Conservation (phyloP, 2,888 invertebrate genomes). For the Melanotus villosus region DNA sequence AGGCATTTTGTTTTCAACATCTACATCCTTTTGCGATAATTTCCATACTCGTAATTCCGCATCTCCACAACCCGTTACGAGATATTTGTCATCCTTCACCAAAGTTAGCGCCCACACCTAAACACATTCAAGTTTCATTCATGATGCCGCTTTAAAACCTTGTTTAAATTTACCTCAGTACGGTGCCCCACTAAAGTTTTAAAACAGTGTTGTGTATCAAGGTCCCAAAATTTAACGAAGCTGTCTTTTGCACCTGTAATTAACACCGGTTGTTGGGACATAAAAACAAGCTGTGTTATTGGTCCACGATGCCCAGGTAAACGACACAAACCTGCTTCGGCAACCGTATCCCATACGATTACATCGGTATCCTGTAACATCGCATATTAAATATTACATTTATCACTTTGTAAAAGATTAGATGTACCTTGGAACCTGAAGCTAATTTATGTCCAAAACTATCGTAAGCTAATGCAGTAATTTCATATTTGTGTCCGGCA, state of each 20-base stretch:
- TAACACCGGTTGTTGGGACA: slow-evolving; percentile 78
- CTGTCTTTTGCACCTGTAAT: slow-evolving; percentile 93
- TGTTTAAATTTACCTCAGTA: slow-evolving; percentile 78
- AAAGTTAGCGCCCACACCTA: slow-evolving; percentile 90
- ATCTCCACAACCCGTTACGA: slow-evolving; percentile 92
- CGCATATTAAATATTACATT: too few relatives aligned
- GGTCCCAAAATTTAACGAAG: slow-evolving; percentile 97
- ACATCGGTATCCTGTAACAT: slow-evolving; percentile 93
- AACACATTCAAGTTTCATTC: background rate
- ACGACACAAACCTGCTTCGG: slow-evolving; percentile 90
- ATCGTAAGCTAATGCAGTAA: slow-evolving; percentile 89
- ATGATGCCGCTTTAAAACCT: too few relatives aligned
- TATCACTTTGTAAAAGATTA: too few relatives aligned
- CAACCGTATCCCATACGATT: slow-evolving; percentile 94
- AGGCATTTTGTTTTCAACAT: slow-evolving; percentile 66
- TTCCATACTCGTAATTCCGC: slow-evolving; percentile 90
- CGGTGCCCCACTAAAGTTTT: slow-evolving; percentile 93
- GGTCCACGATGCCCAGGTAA: slow-evolving; percentile 93
- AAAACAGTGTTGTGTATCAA: slow-evolving; percentile 95
- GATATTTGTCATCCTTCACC: slow-evolving; percentile 82
- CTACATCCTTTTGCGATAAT: slow-evolving; percentile 72
- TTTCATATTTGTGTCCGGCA: slow-evolving; percentile 88
- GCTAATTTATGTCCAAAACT: slow-evolving; percentile 86
- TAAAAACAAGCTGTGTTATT: slow-evolving; percentile 86
- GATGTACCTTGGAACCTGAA: slow-evolving; percentile 86